Conservation (phyloP, 2,113 vertebrate species). For the Chaetops frenatus region DNA sequence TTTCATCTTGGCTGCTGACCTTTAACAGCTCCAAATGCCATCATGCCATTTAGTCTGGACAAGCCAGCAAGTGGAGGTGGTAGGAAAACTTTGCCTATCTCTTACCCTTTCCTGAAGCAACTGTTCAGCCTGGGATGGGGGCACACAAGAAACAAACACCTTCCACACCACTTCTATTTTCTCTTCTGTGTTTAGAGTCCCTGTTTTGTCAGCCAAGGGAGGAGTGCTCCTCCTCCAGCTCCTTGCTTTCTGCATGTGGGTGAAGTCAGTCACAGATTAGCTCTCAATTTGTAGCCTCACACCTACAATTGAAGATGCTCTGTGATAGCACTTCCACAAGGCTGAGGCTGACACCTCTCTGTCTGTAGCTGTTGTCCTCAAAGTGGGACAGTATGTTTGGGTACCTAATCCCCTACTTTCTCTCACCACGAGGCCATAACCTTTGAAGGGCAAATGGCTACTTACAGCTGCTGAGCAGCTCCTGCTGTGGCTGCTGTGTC, state of each 20-base stretch:
- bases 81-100: neutral
- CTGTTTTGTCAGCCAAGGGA: neutral
- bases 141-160: rapidly evolving
- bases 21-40: slow-evolving; percentile 19
- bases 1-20: slow-evolving; percentile 40
- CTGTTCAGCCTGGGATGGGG: neutral
- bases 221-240: neutral
- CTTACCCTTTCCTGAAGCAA: neutral
- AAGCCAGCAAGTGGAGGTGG: neutral
- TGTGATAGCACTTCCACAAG: neutral
- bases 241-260: neutral
- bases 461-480: neutral
- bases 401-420: neutral
- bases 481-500: neutral
- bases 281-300: neutral
- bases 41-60: neutral
- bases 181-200: neutral
- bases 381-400: neutral
- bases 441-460: neutral
- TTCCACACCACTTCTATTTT: neutral
- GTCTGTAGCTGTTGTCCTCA: neutral
- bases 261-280: neutral
- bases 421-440: neutral
- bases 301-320: neutral
- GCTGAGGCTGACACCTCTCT: neutral